Conservation (phyloP, 2,888 invertebrate species). For the Trichopria drosophilae region DNA sequence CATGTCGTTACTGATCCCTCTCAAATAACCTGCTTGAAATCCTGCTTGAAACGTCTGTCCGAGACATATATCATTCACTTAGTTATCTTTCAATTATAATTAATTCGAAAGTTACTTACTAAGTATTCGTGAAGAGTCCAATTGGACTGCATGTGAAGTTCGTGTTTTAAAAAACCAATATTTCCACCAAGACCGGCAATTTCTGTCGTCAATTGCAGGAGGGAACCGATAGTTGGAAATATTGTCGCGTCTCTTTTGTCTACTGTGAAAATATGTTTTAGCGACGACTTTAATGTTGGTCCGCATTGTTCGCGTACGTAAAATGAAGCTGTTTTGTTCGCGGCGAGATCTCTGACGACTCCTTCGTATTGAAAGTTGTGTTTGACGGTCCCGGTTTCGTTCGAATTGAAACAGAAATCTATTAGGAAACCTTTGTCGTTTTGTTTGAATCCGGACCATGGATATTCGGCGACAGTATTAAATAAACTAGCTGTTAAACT, state of each 20-base stretch:
- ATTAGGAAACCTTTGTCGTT: conserved; percentile 76
- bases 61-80: not conserved
- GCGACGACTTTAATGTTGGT: conserved; percentile 83
- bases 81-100: conserved; percentile 10
- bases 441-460: conserved; percentile 81
- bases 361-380: conserved; percentile 91
- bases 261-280: conserved; percentile 77
- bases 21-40: conserved; percentile 71
- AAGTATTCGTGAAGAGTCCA: conserved; percentile 66
- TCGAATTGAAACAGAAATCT: conserved; percentile 74
- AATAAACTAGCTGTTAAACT: conserved; percentile 75
- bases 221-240: conserved; percentile 76
- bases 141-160: conserved; percentile 73
- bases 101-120: conserved; percentile 56
- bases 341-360: conserved; percentile 76
- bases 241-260: conserved; percentile 81
- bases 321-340: conserved; percentile 77
- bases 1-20: conserved; percentile 65
- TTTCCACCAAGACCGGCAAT: conserved; percentile 89
- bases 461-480: conserved; percentile 76
- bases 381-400: conserved; percentile 60
- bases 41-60: conserved; percentile 72
- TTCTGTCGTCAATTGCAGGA: conserved; percentile 77
- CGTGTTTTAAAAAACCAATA: conserved; percentile 85
- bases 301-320: conserved; percentile 87